Evolutionary conservation across 2,797 vertebrate species (phyloP).

Genomic region (Decapterus maruadsi): DNA sequence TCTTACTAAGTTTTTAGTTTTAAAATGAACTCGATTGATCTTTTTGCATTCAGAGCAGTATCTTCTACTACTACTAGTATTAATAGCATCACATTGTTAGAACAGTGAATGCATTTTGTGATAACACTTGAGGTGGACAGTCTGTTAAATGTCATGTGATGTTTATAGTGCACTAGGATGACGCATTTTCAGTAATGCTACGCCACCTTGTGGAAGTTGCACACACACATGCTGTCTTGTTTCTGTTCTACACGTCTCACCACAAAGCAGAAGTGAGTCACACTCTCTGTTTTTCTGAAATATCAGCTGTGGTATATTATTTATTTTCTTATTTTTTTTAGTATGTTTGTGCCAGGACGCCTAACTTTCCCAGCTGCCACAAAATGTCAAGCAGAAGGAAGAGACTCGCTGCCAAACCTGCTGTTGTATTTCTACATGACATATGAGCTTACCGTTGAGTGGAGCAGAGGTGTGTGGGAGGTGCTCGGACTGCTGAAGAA

Average conservation of each 20-base stretch:
- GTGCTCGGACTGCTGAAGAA: conserved; percentile 97
- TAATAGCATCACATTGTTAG: background rate
- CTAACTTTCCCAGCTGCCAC: background rate
- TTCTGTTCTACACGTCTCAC: conserved; percentile 1
- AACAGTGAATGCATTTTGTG: background rate
- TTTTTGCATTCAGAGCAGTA: background rate
- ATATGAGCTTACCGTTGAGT: conserved; percentile 86
- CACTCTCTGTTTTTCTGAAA: background rate
- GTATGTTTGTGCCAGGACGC: background rate
- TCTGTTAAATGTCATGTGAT: background rate
- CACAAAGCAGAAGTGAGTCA: conserved; percentile 10
- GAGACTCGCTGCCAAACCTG: background rate
- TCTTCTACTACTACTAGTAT: background rate
- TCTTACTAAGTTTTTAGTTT: background rate
- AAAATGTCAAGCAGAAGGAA: background rate
- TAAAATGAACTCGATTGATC: background rate
- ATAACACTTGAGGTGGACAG: background rate
- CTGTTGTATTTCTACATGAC: background rate
- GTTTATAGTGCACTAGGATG: background rate
- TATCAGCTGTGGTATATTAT: background rate
- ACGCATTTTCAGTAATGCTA: conserved; percentile 1
- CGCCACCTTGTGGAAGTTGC: conserved; percentile 26
- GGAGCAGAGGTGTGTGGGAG: conserved; percentile 91
- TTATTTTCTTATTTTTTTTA: background rate
- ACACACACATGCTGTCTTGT: background rate